Conservation (phyloP, 2,113 vertebrate species). For the Corynorhinus townsendii region DNA sequence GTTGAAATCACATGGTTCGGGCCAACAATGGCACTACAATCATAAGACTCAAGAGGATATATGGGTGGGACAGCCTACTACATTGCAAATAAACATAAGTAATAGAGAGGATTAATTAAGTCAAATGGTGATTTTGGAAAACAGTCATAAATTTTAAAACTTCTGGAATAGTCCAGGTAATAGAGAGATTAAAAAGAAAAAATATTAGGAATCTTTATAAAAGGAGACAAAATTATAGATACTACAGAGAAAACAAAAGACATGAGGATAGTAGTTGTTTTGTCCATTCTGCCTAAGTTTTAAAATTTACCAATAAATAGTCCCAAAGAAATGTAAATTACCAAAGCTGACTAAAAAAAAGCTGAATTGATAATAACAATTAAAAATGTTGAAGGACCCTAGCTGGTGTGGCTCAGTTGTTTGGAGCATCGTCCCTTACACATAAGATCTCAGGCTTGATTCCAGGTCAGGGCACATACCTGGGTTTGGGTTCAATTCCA, state of each 20-base stretch:
- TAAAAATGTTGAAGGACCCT: not conserved
- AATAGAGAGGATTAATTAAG: not conserved
- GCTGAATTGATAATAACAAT: not conserved
- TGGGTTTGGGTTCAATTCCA: too few relatives aligned
- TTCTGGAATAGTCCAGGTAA: not conserved
- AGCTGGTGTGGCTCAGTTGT: too few relatives aligned
- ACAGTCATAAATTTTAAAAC: not conserved
- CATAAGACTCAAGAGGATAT: not conserved
- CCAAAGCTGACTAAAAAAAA: not conserved
- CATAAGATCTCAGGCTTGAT: too few relatives aligned
- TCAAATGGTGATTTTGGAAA: not conserved
- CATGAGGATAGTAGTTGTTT: not conserved
- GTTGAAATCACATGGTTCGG: not conserved
- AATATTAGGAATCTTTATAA: not conserved
- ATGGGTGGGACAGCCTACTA: not conserved
- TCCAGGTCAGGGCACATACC: too few relatives aligned
- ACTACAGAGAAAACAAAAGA: not conserved
- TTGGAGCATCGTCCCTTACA: too few relatives aligned
- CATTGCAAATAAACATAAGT: not conserved
- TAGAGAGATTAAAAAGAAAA: not conserved
- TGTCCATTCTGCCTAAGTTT: not conserved
- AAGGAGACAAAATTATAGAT: not conserved
- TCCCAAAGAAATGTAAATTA: not conserved
- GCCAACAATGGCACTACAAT: not conserved
- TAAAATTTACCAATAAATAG: not conserved